These are phyloP conservation scores for Dicyrtomina minuta DNA, from an alignment of 2,888 invertebrate genomes.

Conservation along the genomic window DNA sequence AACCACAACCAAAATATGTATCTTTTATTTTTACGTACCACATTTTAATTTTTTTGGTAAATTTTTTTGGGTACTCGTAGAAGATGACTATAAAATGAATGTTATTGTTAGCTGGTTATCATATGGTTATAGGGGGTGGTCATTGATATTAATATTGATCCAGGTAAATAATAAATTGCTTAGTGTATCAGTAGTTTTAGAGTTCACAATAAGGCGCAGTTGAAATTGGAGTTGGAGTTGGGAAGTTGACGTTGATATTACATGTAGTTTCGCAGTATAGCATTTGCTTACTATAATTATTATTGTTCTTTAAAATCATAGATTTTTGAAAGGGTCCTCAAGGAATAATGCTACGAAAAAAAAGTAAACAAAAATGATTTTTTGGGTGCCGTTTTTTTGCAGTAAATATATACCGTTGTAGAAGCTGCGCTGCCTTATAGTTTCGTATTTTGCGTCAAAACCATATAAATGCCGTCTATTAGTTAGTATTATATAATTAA, in stretches of 20 bases:
- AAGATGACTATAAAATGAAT: no score
- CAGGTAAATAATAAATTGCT: not conserved
- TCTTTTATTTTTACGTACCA: no score
- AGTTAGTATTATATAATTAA: conserved; percentile 2
- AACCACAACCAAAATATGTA: no score
- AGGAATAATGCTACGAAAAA: conserved; percentile 17
- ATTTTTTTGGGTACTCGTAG: no score
- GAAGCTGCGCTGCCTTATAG: conserved; percentile 6
- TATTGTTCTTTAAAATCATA: not conserved
- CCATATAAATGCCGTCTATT: conserved; percentile 6
- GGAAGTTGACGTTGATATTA: not conserved
- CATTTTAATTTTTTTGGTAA: no score
- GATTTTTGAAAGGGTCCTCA: conserved; percentile 12
- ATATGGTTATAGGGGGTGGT: not conserved
- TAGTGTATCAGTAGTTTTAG: not conserved
- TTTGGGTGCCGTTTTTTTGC: conserved; percentile 28
- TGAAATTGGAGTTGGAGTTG: no score
- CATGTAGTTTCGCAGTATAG: conserved; percentile 9
- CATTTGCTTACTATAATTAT: not conserved
- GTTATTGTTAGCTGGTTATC: no score
- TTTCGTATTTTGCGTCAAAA: conserved; percentile 4
- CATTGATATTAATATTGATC: not conserved
- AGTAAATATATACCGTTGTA: conserved; percentile 10
- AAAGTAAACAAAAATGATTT: not conserved
- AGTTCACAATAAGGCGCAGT: no score